These are phyloP conservation scores for Bos indicus DNA, from an alignment of 2,113 vertebrate genomes.

Conservation along the genomic window DNA sequence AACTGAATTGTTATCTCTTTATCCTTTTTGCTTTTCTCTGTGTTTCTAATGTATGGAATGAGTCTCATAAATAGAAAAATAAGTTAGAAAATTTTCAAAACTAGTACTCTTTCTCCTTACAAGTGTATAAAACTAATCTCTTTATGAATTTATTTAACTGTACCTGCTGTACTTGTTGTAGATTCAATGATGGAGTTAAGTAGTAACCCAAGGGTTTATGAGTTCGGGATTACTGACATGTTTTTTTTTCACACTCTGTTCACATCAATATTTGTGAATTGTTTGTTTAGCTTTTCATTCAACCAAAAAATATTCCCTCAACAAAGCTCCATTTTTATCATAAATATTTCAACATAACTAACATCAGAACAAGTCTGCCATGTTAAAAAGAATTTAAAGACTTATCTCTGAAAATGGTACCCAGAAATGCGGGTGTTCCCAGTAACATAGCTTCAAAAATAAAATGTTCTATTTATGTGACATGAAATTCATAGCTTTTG, in stretches of 20 bases:
- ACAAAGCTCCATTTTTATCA: conserved; percentile 65
- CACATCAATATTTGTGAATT: conserved; percentile 57
- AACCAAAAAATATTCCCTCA: conserved; percentile 58
- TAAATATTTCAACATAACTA: conserved; percentile 56
- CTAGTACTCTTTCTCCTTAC: conserved; percentile 59
- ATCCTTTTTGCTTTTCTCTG: conserved; percentile 66
- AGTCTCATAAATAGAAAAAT: conserved; percentile 68
- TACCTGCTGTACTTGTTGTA: conserved; percentile 63
- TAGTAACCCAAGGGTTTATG: conserved; percentile 43
- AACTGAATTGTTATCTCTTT: conserved; percentile 68
- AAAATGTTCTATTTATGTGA: conserved; percentile 41
- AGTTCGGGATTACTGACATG: conserved; percentile 39
- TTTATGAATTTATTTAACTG: conserved; percentile 58
- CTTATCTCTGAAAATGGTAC: conserved; percentile 67
- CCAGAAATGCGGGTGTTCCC: conserved; percentile 59
- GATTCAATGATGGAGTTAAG: conserved; percentile 59
- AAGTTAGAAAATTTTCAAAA: conserved; percentile 53
- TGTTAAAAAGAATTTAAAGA: conserved; percentile 71
- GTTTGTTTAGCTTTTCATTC: conserved; percentile 62
- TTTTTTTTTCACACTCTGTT: conserved; percentile 51
- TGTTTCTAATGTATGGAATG: conserved; percentile 74
- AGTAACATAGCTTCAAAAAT: conserved; percentile 56
- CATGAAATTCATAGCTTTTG: conserved; percentile 60
- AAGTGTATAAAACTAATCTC: conserved; percentile 61
- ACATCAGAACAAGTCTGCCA: conserved; percentile 60